Evolutionary conservation across 2,797 vertebrate genomes (phyloP), one percentile per base, ranked within the genome.

Genomic region (Staurois parvus): DNA sequence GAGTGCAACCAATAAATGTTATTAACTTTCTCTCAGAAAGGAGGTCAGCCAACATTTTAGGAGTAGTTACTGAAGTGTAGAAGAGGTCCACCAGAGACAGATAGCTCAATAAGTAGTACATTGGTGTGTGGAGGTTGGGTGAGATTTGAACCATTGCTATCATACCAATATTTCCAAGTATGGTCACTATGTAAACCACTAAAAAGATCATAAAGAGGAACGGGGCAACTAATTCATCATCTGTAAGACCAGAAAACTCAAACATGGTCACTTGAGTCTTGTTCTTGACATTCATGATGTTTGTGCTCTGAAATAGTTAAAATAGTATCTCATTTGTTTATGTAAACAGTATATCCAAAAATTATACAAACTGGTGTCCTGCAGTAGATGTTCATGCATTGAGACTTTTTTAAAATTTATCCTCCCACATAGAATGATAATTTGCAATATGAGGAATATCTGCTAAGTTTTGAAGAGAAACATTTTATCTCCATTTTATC

Each of bases 31-130:
- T 28, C 28, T 12, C 8, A 4, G 81, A 67, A 4, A 83, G 28
- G 10, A 83, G 37, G 17, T 83, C 72, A 12, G 81, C 30, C 34
- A 83, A 62, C 10, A 37, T 48, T 52, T 40, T 83, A 32, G 81
- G 81, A 62, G 74, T 67, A 7, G 68, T 34, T 5, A 67, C 26
- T 17, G 72, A 75, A 30, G 34, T 67, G 34, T 66, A 66, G 17
- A 19, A 29, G 7, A 83, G 15, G 21, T 81, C 79, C 30, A 81
- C 28, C 30, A 66, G 24, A 11, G 79, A 70, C 0, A 81, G 42
- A 42, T 70, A 42, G 0, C 19, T 34, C 28, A 81, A 6, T 45
- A 83, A 75, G 40, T 66, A 75, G 40, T 83, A 83, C 81, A 83
- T 83, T 0, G 81, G 81, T 17, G 72, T 83, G 72, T 83, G 56